Base-by-base conservation (phyloP, 2,797 vertebrate species). In the Helicolenus hilgendorfi region DNA sequence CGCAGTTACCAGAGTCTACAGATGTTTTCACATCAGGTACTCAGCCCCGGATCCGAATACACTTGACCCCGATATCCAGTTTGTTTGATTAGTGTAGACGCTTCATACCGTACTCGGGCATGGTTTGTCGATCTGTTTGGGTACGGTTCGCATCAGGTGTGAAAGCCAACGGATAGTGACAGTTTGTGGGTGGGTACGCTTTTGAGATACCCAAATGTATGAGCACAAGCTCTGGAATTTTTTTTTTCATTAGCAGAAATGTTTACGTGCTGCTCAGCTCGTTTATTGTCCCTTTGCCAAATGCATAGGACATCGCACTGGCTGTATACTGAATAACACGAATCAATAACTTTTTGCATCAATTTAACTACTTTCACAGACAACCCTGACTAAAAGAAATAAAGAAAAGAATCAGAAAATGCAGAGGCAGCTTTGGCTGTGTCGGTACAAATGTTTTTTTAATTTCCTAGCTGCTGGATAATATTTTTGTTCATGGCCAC, bases 361-460 rank as follows among this genome's bases (percentile, higher is more conserved):
- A 59, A 64, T 90, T 83, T 83, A 84, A 90, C 83, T 87, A 87
- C 77, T 64, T 76, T 60, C 56, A 77, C 63, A 77, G n/a, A 77
- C 63, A 22, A 35, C 11, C 14, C 2, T 24, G 79, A 63, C 26
- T 22, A 53, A 86, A 59, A 71, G 24, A 35, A 35, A 31, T 6
- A 59, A 27, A 13, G 24, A 59, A 56, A 55, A 24, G 22, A 75
- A 62, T 60, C 2, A 72, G 4, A 58, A 26, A 53, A 72, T 68
- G 6, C 18, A 75, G 45, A 79, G 5, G 58, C 33, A 38, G 24
- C 38, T 33, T 45, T 18, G 4, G 53, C 4, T 60, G 1, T 36
- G 3, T 38, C 27, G 13, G 62, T 31, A 14, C 27, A 26, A 72
- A 60, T 56, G 75, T 77, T 55, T 70, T 49, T 56, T 35, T 7